These are phyloP conservation scores for Actinia equina DNA, from an alignment of 64 coral and sea anemone species.

Conservation along the genomic window DNA sequence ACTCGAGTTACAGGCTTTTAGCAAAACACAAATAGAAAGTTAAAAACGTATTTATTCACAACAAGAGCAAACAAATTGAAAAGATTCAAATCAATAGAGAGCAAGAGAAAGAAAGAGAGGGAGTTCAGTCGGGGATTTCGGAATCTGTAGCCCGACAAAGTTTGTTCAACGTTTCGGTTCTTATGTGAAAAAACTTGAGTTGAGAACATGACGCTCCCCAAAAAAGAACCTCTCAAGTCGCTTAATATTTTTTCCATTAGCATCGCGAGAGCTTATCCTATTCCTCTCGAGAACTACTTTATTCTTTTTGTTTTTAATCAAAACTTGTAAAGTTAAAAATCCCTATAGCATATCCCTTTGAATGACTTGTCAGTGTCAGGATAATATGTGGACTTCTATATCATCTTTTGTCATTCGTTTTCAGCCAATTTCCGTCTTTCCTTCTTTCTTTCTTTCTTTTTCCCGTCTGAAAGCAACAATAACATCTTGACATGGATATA, in stretches of 20 bases:
- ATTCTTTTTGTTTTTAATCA: not conserved
- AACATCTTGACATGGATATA: too few relatives aligned
- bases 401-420: not conserved
- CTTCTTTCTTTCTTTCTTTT: too few relatives aligned
- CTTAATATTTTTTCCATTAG: not conserved
- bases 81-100: not conserved
- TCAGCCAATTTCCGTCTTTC: too few relatives aligned
- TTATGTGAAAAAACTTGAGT: not conserved
- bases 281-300: not conserved
- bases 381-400: not conserved
- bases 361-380: not conserved
- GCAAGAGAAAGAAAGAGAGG: not conserved
- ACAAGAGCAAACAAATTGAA: not conserved
- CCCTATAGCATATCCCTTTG: not conserved
- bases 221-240: not conserved
- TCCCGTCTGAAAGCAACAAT: too few relatives aligned
- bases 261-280: not conserved
- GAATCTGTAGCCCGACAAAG: not conserved
- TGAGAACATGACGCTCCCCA: not conserved
- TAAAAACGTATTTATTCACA: not conserved
- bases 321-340: not conserved
- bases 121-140: not conserved
- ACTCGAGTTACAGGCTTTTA: not conserved
- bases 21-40: not conserved
- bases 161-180: not conserved